Base-by-base conservation (phyloP, 2,797 vertebrate genomes). In the Melanotaenia nigrans region DNA sequence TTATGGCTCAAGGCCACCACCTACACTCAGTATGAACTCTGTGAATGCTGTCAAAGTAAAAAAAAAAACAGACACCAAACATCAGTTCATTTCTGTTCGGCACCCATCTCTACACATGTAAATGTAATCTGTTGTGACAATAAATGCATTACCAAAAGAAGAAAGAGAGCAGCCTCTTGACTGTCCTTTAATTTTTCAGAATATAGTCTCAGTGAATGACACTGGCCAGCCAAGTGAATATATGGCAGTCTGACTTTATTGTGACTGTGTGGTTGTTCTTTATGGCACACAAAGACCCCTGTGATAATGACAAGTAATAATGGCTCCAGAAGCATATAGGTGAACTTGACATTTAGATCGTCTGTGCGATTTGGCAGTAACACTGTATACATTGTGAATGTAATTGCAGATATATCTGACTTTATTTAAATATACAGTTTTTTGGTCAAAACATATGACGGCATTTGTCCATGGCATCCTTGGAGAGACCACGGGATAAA, bases 111-210 rank as follows among this genome's bases (percentile, higher is more conserved):
- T 87, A 94, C 95, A 95, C 89, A 82, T 93, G 93, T 95, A 94
- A 96, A 95, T 97, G 96, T 98, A 95, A 95, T 89, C 91, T 95
- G 94, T 96, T 96, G 95, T 95, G 95, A 96, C 94, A 98, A 98
- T 98, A 98, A 97, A 98, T 92, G 88, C 91, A 92, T 93, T 90
- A 87, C 42, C 83, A 91, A 92, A 93, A 92, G 82, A 81, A 84
- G 73, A 84, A 79, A 79, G 47, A 32, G 10, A 59, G 65, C 35
- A 64, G 72, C 28, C 68, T 79, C 61, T 62, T 85, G 69, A 88
- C 64, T 68, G 49, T 79, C 65, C 58, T 85, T 84, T 66, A 54
- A 69, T 81, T 61, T n/a, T 45, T 62, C 22, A 65, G 75, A 57
- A 33, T 71, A 33, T 6, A n/a, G 32, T 56, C 40, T 63, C 71